A percentile compares a stretch with the other conserved stretches of the same genome.
phyloP scores from a whole-genome alignment of 2,797 vertebrate genomes.

The Crenuchus spilurus region DNA sequence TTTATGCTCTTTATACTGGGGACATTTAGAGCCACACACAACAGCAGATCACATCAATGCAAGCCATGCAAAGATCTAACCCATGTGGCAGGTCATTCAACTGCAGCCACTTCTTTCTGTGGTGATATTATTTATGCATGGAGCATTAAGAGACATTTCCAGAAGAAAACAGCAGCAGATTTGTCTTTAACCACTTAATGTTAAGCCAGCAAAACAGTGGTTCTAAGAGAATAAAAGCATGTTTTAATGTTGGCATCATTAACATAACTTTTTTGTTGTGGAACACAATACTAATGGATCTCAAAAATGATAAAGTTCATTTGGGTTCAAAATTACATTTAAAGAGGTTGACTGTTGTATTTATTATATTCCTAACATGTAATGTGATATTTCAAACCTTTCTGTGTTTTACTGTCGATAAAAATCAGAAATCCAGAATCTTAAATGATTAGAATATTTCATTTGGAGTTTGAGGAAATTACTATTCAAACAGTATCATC shows the following conservation, averaged over 20 bases:
- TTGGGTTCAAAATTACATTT: too few relatives aligned
- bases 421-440: too few relatives aligned
- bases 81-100: constrained; percentile 41
- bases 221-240: not conserved
- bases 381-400: too few relatives aligned
- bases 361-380: too few relatives aligned
- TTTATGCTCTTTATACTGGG: constrained; percentile 48
- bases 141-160: constrained; percentile 8
- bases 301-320: too few relatives aligned
- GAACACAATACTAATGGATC: not conserved
- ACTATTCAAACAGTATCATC: too few relatives aligned
- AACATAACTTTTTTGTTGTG: not conserved
- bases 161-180: constrained; percentile 17
- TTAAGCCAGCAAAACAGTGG: not conserved
- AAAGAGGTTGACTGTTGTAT: too few relatives aligned
- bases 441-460: too few relatives aligned
- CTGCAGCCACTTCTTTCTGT: constrained; percentile 35
- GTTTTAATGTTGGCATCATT: not conserved
- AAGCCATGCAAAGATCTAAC: constrained; percentile 32
- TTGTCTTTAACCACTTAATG: not conserved
- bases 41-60: constrained; percentile 32
- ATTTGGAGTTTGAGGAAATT: too few relatives aligned
- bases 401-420: too few relatives aligned
- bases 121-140: constrained; percentile 38
- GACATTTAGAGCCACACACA: constrained; percentile 38